phyloP scores from a whole-genome alignment of 1,140 invertebrate genomes.

The Neotoxoptera formosana region DNA sequence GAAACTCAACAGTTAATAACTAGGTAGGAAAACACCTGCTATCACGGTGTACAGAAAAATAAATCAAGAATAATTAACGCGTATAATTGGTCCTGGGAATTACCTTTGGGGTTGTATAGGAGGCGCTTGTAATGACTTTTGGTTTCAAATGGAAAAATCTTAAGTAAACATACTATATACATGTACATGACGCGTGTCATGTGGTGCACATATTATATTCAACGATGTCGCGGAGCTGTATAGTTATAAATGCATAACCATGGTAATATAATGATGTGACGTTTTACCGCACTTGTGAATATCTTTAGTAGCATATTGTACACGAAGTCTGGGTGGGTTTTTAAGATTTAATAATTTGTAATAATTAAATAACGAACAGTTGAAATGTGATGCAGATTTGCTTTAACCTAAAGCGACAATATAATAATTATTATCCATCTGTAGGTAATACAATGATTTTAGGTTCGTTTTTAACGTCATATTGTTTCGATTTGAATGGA shows the following conservation, averaged over 20 bases:
- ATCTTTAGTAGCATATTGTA: no score
- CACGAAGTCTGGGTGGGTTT: not conserved
- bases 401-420: not conserved
- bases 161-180: not conserved
- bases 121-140: not conserved
- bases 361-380: not conserved
- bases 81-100: slow-evolving; percentile 23
- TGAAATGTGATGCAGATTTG: not conserved
- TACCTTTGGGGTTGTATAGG: not conserved
- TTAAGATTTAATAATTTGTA: not conserved
- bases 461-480: not conserved
- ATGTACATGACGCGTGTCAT: not conserved
- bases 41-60: not conserved
- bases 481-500: not conserved
- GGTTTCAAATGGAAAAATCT: slow-evolving; percentile 37
- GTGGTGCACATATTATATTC: not conserved
- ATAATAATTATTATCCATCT: not conserved
- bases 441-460: not conserved
- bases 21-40: not conserved
- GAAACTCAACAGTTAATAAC: slow-evolving; percentile 11
- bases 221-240: not conserved
- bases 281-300: not conserved
- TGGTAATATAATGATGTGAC: not conserved
- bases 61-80: slow-evolving; percentile 17
- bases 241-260: not conserved